Percentiles rank a stretch among this genome's conserved stretches.
Conservation (phyloP, 2,797 vertebrate species). For the Fistularia tabacaria region DNA sequence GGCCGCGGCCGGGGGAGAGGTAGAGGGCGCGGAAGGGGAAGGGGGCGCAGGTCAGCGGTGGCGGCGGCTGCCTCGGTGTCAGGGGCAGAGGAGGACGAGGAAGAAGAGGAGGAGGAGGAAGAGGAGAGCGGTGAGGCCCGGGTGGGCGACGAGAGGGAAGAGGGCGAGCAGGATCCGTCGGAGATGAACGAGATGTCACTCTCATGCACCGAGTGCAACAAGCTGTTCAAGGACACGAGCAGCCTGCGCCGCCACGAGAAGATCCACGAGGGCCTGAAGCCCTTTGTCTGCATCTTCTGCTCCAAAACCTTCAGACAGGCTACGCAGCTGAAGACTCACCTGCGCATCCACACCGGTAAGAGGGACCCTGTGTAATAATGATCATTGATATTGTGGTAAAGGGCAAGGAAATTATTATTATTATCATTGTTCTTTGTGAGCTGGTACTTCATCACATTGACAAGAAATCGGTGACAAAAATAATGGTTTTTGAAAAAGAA, state of each 20-base stretch:
- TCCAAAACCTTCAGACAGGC: constrained; percentile 94
- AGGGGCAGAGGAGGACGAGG: constrained; percentile 60
- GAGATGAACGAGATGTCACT: constrained; percentile 74
- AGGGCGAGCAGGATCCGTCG: constrained; percentile 48
- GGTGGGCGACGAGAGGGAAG: constrained; percentile 34
- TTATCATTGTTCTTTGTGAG: too few relatives aligned
- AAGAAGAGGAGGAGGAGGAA: constrained; percentile 45
- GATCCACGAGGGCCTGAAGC: constrained; percentile 96
- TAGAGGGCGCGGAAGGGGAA: not conserved
- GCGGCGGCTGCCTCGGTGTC: not conserved
- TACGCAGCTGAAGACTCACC: constrained; percentile 96
- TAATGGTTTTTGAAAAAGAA: too few relatives aligned
- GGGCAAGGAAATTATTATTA: too few relatives aligned
- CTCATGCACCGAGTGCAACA: constrained; percentile 87
- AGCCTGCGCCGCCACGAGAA: constrained; percentile 94
- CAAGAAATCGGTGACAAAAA: too few relatives aligned
- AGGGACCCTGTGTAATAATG: too few relatives aligned
- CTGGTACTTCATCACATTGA: too few relatives aligned
- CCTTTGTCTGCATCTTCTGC: constrained; percentile 93
- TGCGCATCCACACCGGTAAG: constrained; percentile 97
- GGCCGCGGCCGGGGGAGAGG: not conserved
- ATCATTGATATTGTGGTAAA: too few relatives aligned
- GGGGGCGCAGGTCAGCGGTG: constrained; percentile 14
- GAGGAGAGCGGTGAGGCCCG: constrained; percentile 72
- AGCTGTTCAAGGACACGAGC: constrained; percentile 92